These are phyloP conservation scores for Scrobipalpa costella DNA, from an alignment of 2,888 invertebrate genomes.

Conservation along the genomic window DNA sequence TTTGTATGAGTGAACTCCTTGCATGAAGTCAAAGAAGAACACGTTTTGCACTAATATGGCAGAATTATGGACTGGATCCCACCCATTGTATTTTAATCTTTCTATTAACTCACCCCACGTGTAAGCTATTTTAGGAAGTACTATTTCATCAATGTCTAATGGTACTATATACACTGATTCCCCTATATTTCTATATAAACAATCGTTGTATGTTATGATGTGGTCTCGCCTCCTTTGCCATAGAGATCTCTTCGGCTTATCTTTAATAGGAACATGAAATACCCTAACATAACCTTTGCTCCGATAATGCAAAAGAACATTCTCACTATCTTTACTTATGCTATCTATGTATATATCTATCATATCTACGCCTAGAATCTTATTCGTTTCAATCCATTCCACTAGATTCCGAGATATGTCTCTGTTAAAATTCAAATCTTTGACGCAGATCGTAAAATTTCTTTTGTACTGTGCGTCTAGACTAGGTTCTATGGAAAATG, in stretches of 20 bases:
- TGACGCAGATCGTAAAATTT: slow-evolving; percentile 85
- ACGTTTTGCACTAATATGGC: slow-evolving; percentile 85
- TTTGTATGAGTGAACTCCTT: slow-evolving; percentile 52
- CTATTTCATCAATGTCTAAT: slow-evolving; percentile 87
- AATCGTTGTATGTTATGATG: slow-evolving; percentile 88
- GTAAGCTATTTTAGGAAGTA: slow-evolving; percentile 82
- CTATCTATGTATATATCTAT: slow-evolving; percentile 84
- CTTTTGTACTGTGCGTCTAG: slow-evolving; percentile 44
- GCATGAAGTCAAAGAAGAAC: slow-evolving; percentile 84
- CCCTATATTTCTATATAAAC: slow-evolving; percentile 86
- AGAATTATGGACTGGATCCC: slow-evolving; percentile 74
- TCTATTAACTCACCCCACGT: slow-evolving; percentile 82
- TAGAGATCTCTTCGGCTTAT: slow-evolving; percentile 59
- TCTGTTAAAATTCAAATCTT: slow-evolving; percentile 84
- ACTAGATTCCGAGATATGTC: slow-evolving; percentile 83
- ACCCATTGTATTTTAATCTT: slow-evolving; percentile 66
- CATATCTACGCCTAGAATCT: slow-evolving; percentile 84
- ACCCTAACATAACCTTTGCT: slow-evolving; percentile 71
- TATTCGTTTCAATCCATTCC: slow-evolving; percentile 87
- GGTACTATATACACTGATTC: slow-evolving; percentile 84
- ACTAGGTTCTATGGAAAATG: slow-evolving; percentile 56
- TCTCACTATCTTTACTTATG: slow-evolving; percentile 77
- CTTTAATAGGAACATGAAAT: slow-evolving; percentile 78
- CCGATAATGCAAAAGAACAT: slow-evolving; percentile 81
- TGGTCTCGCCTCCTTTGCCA: slow-evolving; percentile 88